Conservation (phyloP, 1,140 invertebrate genomes). For the Armadillidium nasatum region DNA sequence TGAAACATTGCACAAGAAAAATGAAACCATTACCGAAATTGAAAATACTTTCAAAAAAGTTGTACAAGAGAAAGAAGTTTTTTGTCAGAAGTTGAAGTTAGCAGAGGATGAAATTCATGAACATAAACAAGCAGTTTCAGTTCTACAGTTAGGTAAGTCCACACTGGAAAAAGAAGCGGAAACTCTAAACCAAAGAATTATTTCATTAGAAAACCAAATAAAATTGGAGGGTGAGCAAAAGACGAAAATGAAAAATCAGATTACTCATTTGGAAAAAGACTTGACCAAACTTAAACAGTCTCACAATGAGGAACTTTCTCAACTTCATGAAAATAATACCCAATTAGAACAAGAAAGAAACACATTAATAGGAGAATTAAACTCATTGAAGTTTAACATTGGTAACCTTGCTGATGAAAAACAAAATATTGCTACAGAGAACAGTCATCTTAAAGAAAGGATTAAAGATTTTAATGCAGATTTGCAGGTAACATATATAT, state of each 20-base stretch:
- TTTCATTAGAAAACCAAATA: neutral
- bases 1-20: neutral
- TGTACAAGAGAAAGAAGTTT: neutral
- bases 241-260: constrained; percentile 23
- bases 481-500: neutral
- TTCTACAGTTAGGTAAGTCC: neutral
- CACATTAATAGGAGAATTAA: constrained; percentile 13
- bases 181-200: neutral
- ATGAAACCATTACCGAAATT: neutral
- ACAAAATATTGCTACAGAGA: constrained; percentile 26
- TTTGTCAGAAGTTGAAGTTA: neutral
- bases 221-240: neutral
- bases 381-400: constrained; percentile 24
- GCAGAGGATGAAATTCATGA: neutral
- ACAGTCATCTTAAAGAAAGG: constrained; percentile 25
- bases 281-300: constrained; percentile 18
- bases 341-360: neutral
- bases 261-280: constrained; percentile 26
- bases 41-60: neutral
- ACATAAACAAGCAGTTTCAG: neutral
- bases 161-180: neutral
- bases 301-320: neutral
- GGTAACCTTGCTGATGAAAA: constrained; percentile 19
- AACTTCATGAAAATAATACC: neutral
- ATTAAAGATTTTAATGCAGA: neutral